These are phyloP conservation scores for Cryptotermes secundus DNA, from an alignment of 1,140 invertebrate genomes.

Conservation along the genomic window DNA sequence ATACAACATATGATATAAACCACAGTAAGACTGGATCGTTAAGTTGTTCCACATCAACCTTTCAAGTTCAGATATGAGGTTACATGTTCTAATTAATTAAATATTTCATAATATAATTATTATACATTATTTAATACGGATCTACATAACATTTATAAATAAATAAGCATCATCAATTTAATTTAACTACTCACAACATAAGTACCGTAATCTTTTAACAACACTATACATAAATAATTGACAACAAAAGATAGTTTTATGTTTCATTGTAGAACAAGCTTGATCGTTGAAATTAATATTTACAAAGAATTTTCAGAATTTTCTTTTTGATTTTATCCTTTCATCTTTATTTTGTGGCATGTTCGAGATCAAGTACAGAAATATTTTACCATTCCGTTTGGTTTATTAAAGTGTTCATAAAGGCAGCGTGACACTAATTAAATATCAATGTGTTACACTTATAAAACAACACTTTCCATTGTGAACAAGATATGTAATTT, in stretches of 20 bases:
- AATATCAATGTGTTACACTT: too few relatives aligned
- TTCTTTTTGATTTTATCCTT: not conserved
- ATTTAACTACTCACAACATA: not conserved
- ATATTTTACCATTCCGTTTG: not conserved
- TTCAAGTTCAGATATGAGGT: not conserved
- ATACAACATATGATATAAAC: not conserved
- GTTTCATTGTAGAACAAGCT: not conserved
- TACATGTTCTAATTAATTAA: not conserved
- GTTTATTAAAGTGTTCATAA: too few relatives aligned
- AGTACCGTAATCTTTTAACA: not conserved
- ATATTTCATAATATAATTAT: not conserved
- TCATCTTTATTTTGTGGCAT: not conserved
- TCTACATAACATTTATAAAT: not conserved
- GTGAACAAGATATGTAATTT: too few relatives aligned
- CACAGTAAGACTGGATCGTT: not conserved
- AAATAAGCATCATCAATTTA: not conserved
- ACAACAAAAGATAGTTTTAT: constrained; percentile 13
- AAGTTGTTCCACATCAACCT: not conserved
- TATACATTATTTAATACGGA: not conserved
- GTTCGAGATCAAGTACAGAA: not conserved
- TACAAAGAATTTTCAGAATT: too few relatives aligned
- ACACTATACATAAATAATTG: not conserved
- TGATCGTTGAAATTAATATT: not conserved
- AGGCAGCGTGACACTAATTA: too few relatives aligned
- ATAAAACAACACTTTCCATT: too few relatives aligned